These are phyloP conservation scores for Eupithecia abbreviata DNA, from an alignment of 2,888 invertebrate genomes.

Conservation along the genomic window DNA sequence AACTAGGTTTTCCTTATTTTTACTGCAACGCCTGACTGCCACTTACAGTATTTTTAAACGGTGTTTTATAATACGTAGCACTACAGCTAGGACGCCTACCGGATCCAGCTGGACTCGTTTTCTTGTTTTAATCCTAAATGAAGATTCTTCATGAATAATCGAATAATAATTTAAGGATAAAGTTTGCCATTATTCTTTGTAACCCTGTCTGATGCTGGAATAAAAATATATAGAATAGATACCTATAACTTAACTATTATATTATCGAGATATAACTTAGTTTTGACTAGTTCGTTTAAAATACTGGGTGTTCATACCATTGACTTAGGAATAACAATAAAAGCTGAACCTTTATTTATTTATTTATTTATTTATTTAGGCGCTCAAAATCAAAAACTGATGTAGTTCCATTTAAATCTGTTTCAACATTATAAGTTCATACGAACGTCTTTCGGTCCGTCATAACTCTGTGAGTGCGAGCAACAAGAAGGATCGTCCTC, in stretches of 20 bases:
- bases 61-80: neutral
- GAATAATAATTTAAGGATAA: neutral
- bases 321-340: too few species aligned
- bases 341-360: neutral
- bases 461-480: neutral
- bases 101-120: too few species aligned
- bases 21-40: neutral
- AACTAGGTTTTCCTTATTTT: neutral
- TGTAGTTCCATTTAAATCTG: too few species aligned
- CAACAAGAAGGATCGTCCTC: slow-evolving; percentile 23
- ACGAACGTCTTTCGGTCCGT: neutral
- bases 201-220: too few species aligned
- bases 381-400: neutral
- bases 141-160: neutral
- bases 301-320: too few species aligned
- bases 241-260: too few species aligned
- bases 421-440: neutral
- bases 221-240: too few species aligned
- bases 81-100: too few species aligned
- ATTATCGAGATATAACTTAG: too few species aligned
- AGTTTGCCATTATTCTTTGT: neutral
- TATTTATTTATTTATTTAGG: too few species aligned
- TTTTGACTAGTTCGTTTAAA: too few species aligned
- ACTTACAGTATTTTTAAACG: neutral
- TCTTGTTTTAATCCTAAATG: neutral